phyloP scores from a whole-genome alignment of 2,797 vertebrate species.

The Gastrophryne carolinensis region DNA sequence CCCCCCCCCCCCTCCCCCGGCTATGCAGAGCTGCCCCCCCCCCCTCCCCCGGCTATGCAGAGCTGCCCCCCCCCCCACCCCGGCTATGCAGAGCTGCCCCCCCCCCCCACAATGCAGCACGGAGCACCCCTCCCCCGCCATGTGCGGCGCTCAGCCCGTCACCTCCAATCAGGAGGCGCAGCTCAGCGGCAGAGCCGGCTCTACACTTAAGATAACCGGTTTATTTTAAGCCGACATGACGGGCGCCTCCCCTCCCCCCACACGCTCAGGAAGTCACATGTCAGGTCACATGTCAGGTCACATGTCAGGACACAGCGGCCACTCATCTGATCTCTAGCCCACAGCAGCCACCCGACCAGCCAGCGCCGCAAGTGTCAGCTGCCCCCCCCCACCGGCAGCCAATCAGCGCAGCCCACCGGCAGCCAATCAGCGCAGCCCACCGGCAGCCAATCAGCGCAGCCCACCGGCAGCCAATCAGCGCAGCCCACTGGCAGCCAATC shows the following conservation, averaged over 20 bases:
- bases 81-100: no score
- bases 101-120: background rate
- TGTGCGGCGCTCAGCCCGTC: no score
- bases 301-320: no score
- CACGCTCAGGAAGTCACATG: no score
- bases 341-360: background rate
- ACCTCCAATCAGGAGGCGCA: background rate
- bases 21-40: no score
- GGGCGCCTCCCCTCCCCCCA: background rate
- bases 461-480: background rate
- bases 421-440: background rate
- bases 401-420: no score
- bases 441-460: background rate
- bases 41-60: no score
- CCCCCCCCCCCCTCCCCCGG: no score
- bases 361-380: background rate
- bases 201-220: slow-evolving; percentile 16
- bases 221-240: slow-evolving; percentile 35
- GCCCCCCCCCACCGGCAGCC: background rate
- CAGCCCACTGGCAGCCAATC: background rate
- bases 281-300: background rate
- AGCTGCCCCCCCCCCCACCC: no score
- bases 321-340: no score
- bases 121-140: background rate
- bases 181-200: background rate